Conservation (phyloP, 2,797 vertebrate species). For the Chaenodraco wilsoni region DNA sequence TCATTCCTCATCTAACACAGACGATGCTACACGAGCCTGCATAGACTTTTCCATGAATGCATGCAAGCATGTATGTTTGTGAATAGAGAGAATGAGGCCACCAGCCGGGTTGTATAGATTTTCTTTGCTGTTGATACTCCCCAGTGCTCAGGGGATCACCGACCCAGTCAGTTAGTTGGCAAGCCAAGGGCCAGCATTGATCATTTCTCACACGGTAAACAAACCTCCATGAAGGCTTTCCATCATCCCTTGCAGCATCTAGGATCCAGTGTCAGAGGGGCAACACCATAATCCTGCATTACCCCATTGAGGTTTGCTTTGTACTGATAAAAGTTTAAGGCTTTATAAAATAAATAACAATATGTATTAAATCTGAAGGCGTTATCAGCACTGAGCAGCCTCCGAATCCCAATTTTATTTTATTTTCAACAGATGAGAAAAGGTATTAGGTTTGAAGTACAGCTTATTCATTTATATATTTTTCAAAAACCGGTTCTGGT, state of each 20-base stretch:
- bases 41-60: conserved; percentile 20
- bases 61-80: conserved; percentile 27
- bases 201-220: conserved; percentile 61
- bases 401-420: conserved; percentile 21
- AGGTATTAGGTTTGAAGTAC: conserved; percentile 19
- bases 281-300: conserved; percentile 46
- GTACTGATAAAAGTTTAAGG: conserved; percentile 59
- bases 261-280: conserved; percentile 7
- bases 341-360: conserved; percentile 60
- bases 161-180: conserved; percentile 54
- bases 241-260: conserved; percentile 38
- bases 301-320: conserved; percentile 49
- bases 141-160: conserved; percentile 42
- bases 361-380: conserved; percentile 52
- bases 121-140: conserved; percentile 42
- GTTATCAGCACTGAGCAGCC: conserved; percentile 48
- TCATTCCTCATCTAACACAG: conserved; percentile 28
- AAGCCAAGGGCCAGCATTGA: conserved; percentile 54
- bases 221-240: conserved; percentile 33
- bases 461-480: conserved; percentile 21
- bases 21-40: conserved; percentile 21
- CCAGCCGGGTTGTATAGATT: conserved; percentile 57
- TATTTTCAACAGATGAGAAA: conserved; percentile 40
- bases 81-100: conserved; percentile 58
- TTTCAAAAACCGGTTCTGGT: conserved; percentile 6